Evolutionary conservation across 2,113 vertebrate genomes (phyloP).

Genomic region (Mormyrus lacerda): DNA sequence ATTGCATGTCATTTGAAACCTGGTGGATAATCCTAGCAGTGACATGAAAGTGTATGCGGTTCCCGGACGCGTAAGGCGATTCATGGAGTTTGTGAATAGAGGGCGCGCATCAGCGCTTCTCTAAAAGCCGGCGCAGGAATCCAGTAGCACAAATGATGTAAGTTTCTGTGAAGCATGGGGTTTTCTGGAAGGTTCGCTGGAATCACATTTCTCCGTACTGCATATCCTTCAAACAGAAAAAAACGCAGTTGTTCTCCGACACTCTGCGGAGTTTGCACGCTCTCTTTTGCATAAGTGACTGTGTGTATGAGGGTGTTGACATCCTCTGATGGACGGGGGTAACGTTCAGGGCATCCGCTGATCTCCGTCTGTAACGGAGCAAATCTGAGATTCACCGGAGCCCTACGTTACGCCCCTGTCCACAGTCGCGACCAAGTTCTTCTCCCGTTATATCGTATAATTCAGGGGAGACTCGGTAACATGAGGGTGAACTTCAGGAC

Average conservation of each 20-base stretch:
- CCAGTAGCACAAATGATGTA: background rate
- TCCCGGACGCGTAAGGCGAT: background rate
- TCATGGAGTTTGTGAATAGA: background rate
- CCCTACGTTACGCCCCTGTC: background rate
- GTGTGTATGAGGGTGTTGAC: background rate
- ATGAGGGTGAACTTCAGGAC: background rate
- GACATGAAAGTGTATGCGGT: background rate
- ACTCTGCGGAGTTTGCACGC: background rate
- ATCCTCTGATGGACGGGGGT: background rate
- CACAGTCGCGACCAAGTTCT: background rate
- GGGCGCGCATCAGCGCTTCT: background rate
- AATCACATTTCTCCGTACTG: background rate
- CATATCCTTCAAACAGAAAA: background rate
- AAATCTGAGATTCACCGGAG: background rate
- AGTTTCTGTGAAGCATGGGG: background rate
- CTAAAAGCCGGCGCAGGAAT: background rate
- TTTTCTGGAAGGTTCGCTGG: background rate
- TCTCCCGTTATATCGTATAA: background rate
- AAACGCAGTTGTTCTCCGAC: background rate
- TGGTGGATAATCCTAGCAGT: background rate
- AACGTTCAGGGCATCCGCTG: background rate
- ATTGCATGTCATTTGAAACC: conserved; percentile 18
- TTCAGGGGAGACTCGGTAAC: background rate
- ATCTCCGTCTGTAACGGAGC: background rate
- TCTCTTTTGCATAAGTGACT: background rate